These are phyloP conservation scores for Ridgeia piscesae DNA, from an alignment of 1,140 invertebrate species.

Conservation along the genomic window DNA sequence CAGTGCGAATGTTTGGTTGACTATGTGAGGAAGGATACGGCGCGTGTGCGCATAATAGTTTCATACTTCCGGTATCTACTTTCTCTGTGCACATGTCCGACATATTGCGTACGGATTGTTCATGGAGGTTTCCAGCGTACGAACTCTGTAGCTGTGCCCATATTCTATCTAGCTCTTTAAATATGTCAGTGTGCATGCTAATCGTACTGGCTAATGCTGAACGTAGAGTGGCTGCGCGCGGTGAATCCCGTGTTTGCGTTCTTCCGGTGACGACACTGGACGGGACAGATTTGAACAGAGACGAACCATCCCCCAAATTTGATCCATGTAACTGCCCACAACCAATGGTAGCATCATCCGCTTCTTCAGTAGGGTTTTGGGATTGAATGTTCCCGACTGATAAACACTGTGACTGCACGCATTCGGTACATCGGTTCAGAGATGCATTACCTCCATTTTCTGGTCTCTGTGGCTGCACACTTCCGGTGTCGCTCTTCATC, in stretches of 20 bases:
- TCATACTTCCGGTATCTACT: neutral
- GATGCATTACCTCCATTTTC: neutral
- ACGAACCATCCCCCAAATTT: too few species aligned
- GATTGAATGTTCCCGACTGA: neutral
- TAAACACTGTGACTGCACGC: neutral
- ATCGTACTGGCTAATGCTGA: too few species aligned
- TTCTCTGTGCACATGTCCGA: neutral
- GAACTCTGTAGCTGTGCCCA: neutral
- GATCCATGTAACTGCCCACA: too few species aligned
- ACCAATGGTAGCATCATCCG: neutral
- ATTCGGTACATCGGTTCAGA: neutral
- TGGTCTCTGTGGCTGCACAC: neutral
- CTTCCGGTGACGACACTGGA: too few species aligned
- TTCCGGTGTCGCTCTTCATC: neutral
- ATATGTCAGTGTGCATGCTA: too few species aligned
- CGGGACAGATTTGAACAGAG: too few species aligned
- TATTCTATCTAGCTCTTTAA: neutral
- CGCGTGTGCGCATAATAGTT: neutral
- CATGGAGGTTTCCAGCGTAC: neutral
- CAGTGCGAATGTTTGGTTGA: neutral
- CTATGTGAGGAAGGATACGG: neutral
- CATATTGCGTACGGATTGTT: neutral
- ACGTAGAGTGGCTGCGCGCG: too few species aligned
- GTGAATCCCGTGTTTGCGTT: too few species aligned
- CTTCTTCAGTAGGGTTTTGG: neutral